Conservation (phyloP, 2,888 invertebrate species). For the Nysson spinosus region DNA sequence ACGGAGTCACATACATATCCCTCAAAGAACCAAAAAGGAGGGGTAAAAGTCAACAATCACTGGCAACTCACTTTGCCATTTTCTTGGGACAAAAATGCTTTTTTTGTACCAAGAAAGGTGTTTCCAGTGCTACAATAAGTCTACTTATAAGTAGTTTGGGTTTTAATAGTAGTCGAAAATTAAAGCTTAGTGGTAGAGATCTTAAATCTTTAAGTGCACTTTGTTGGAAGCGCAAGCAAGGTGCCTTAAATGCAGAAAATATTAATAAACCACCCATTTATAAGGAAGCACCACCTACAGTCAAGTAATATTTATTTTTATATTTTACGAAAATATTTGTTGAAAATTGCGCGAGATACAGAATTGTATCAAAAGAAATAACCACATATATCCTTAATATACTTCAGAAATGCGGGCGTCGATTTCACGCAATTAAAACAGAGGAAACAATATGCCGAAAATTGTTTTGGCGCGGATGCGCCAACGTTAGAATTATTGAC, state of each 20-base stretch:
- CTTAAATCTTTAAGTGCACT: conserved; percentile 65
- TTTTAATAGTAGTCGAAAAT: conserved; percentile 47
- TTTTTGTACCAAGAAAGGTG: conserved; percentile 60
- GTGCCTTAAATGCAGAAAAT: conserved; percentile 14
- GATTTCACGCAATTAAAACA: conserved; percentile 66
- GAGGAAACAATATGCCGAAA: conserved; percentile 58
- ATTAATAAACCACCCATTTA: conserved; percentile 31
- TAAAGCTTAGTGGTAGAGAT: conserved; percentile 64
- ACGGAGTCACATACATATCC: conserved; percentile 60
- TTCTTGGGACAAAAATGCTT: conserved; percentile 62
- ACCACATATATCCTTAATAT: neutral
- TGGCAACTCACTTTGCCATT: conserved; percentile 61
- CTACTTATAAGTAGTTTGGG: conserved; percentile 53
- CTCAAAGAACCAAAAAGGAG: conserved; percentile 43
- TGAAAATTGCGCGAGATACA: no score
- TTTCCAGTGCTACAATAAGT: conserved; percentile 41
- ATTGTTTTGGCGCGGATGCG: conserved; percentile 63
- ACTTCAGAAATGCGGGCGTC: conserved; percentile 55
- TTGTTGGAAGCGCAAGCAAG: conserved; percentile 47
- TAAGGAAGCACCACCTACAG: conserved; percentile 21
- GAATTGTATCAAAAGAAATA: neutral
- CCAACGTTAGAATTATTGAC: conserved; percentile 63
- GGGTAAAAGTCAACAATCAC: neutral
- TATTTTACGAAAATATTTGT: conserved; percentile 4
- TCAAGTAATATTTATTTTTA: conserved; percentile 34